These are phyloP conservation scores for Glaucopsyche alexis DNA, from an alignment of 2,888 invertebrate genomes.

Conservation along the genomic window DNA sequence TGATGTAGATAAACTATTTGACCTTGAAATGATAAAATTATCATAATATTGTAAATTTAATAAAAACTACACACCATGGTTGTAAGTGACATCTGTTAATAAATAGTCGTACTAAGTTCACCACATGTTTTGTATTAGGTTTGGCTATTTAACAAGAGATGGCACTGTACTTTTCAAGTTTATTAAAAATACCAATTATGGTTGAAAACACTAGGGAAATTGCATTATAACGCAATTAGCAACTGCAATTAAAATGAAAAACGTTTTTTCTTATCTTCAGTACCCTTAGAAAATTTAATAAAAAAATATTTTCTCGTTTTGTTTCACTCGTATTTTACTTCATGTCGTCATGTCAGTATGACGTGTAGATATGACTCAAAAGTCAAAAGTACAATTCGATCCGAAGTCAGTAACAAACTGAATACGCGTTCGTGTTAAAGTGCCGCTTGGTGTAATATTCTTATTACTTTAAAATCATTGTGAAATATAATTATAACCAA, in stretches of 20 bases:
- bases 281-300: background rate
- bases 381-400: constrained; percentile 48
- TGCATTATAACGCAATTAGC: too few relatives aligned
- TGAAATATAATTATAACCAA: constrained; percentile 41
- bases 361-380: constrained; percentile 55
- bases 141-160: constrained; percentile 41
- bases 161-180: constrained; percentile 36
- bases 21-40: too few relatives aligned
- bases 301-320: constrained; percentile 40
- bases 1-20: too few relatives aligned
- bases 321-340: constrained; percentile 34
- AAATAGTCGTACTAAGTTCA: background rate
- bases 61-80: background rate
- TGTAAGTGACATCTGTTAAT: background rate
- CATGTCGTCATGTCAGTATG: constrained; percentile 56
- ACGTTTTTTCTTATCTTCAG: too few relatives aligned
- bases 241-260: too few relatives aligned
- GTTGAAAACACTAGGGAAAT: too few relatives aligned
- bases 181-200: background rate
- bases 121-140: constrained; percentile 11
- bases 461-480: constrained; percentile 48
- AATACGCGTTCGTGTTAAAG: constrained; percentile 56
- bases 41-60: background rate
- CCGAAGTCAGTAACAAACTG: constrained; percentile 73
- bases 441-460: constrained; percentile 51